These are phyloP conservation scores for Apodemia zela DNA, from an alignment of 2,888 invertebrate genomes.

Conservation along the genomic window DNA sequence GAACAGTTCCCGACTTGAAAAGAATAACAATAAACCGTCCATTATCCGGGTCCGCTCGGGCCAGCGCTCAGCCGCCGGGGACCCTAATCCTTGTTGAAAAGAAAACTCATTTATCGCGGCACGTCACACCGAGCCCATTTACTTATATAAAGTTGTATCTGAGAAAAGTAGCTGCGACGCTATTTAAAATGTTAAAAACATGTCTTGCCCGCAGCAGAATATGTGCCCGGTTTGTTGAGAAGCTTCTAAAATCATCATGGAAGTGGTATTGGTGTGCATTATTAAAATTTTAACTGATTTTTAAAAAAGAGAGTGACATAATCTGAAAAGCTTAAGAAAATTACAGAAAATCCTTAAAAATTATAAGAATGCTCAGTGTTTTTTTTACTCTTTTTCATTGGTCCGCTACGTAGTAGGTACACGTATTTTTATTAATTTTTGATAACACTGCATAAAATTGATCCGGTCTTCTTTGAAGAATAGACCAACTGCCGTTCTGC, in stretches of 20 bases:
- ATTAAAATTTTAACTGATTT: too few species aligned
- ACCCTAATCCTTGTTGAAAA: conserved; percentile 54
- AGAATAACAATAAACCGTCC: conserved; percentile 28
- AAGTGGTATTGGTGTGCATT: background rate
- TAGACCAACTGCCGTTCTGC: too few species aligned
- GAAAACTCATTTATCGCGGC: conserved; percentile 52
- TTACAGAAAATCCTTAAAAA: too few species aligned
- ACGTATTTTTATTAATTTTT: too few species aligned
- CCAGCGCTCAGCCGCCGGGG: background rate
- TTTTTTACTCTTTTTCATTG: too few species aligned
- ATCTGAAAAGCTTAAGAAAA: too few species aligned
- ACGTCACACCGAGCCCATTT: background rate
- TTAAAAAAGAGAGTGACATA: too few species aligned
- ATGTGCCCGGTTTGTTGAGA: background rate
- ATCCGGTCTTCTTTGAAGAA: too few species aligned
- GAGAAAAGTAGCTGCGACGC: background rate
- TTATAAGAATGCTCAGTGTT: too few species aligned
- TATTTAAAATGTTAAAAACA: background rate
- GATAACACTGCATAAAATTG: too few species aligned
- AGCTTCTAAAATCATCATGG: background rate
- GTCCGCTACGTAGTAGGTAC: too few species aligned
- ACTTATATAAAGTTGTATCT: conserved; percentile 9
- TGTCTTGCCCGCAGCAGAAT: background rate
- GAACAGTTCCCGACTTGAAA: conserved; percentile 26
- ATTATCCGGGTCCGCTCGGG: conserved; percentile 32